phyloP scores from a whole-genome alignment of 2,888 invertebrate genomes.

The Brachylomia viminalis region DNA sequence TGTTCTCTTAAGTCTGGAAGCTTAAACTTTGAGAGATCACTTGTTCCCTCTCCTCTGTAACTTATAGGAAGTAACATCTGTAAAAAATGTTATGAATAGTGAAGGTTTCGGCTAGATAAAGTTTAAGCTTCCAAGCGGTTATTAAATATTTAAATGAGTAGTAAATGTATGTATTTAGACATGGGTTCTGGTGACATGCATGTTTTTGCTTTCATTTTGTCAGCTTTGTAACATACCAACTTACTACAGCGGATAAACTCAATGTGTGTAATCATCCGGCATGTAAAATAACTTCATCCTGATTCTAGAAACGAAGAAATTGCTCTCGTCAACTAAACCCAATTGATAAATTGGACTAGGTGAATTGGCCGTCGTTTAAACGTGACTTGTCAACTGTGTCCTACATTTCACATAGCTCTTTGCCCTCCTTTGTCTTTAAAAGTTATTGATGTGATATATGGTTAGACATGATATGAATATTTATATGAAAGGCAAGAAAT shows the following conservation, averaged over 20 bases:
- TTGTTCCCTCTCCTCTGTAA: not conserved
- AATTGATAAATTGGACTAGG: conserved; percentile 64
- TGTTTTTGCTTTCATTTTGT: conserved; percentile 48
- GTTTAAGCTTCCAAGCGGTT: conserved; percentile 57
- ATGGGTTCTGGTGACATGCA: conserved; percentile 53
- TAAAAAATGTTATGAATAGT: too few relatives aligned
- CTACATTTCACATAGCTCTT: conserved; percentile 53
- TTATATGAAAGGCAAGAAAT: conserved; percentile 11
- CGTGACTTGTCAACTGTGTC: conserved; percentile 47
- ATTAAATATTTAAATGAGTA: conserved; percentile 28
- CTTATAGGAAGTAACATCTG: too few relatives aligned
- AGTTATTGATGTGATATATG: conserved; percentile 35
- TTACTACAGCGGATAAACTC: conserved; percentile 22
- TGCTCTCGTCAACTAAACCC: conserved; percentile 54
- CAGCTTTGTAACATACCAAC: conserved; percentile 18
- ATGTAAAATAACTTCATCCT: conserved; percentile 55
- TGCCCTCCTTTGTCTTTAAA: conserved; percentile 48
- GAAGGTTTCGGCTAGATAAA: conserved; percentile 4
- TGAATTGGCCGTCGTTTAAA: conserved; percentile 57
- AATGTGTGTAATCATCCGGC: conserved; percentile 30
- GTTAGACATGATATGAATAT: conserved; percentile 38
- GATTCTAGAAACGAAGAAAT: conserved; percentile 56
- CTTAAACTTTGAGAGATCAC: conserved; percentile 40
- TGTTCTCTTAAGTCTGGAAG: conserved; percentile 35
- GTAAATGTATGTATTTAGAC: conserved; percentile 10